phyloP scores from a whole-genome alignment of 2,113 vertebrate species.

The Camelus dromedarius region DNA sequence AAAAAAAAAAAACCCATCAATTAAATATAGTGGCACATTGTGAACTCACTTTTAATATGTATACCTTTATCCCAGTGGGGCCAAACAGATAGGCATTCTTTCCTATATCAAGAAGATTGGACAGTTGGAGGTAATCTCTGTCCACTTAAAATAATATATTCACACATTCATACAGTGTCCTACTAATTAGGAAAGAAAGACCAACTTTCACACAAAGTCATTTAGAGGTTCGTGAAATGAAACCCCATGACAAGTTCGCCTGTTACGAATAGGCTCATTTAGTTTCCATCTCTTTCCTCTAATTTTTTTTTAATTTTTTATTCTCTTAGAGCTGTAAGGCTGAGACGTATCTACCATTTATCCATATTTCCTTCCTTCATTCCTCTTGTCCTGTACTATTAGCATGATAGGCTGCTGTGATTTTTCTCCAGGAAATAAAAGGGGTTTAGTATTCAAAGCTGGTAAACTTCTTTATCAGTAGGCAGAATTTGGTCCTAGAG shows the following conservation, averaged over 20 bases:
- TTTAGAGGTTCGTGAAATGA: not conserved
- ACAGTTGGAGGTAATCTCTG: not conserved
- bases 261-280: not conserved
- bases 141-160: constrained; percentile 33
- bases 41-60: constrained; percentile 45
- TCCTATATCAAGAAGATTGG: not conserved
- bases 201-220: not conserved
- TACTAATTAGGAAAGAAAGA: constrained; percentile 2
- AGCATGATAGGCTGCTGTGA: not conserved
- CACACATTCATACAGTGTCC: not conserved
- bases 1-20: constrained; percentile 45
- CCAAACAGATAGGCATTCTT: not conserved
- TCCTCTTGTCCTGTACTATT: not conserved
- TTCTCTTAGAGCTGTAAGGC: not conserved
- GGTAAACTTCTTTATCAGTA: not conserved
- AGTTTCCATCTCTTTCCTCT: not conserved
- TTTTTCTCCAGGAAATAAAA: not conserved
- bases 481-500: not conserved
- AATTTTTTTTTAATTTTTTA: not conserved
- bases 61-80: not conserved
- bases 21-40: constrained; percentile 36
- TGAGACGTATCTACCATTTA: not conserved
- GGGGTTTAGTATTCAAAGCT: not conserved
- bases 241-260: not conserved
- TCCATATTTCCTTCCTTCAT: not conserved